Evolutionary conservation across 1,140 invertebrate genomes (phyloP).

Genomic region (Proctacanthus coquilletti): DNA sequence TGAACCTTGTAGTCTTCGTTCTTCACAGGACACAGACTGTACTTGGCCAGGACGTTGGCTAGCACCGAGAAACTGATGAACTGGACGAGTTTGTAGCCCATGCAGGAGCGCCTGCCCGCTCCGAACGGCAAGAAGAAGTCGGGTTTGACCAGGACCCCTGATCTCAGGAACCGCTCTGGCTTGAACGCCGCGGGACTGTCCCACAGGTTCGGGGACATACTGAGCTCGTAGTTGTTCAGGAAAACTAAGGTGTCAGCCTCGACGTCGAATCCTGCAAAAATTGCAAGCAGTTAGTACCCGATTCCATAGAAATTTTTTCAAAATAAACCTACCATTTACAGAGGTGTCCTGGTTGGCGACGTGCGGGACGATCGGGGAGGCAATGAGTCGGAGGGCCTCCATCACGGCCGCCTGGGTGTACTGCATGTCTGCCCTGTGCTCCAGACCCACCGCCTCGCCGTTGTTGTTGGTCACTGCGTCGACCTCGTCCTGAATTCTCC

Average conservation of each 20-base stretch:
- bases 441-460: constrained; percentile 26
- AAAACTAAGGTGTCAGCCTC: constrained; percentile 64
- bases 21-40: constrained; percentile 40
- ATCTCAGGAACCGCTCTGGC: constrained; percentile 49
- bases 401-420: constrained; percentile 64
- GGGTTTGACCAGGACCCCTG: constrained; percentile 6
- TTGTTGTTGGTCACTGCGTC: neutral
- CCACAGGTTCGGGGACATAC: constrained; percentile 57
- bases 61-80: constrained; percentile 51
- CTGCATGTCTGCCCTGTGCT: constrained; percentile 46
- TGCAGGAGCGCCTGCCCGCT: constrained; percentile 62
- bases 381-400: constrained; percentile 55
- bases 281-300: neutral
- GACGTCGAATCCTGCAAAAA: constrained; percentile 37
- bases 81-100: constrained; percentile 65
- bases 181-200: constrained; percentile 49
- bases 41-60: constrained; percentile 52
- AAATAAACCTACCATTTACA: constrained; percentile 34
- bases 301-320: neutral
- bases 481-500: constrained; percentile 48
- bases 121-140: constrained; percentile 65
- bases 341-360: constrained; percentile 59
- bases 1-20: constrained; percentile 35
- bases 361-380: constrained; percentile 75
- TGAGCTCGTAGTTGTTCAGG: constrained; percentile 73